Evolutionary conservation across 2,797 vertebrate species (phyloP), one percentile per base, ranked within the genome.

Genomic region (Notolabrus celidotus): DNA sequence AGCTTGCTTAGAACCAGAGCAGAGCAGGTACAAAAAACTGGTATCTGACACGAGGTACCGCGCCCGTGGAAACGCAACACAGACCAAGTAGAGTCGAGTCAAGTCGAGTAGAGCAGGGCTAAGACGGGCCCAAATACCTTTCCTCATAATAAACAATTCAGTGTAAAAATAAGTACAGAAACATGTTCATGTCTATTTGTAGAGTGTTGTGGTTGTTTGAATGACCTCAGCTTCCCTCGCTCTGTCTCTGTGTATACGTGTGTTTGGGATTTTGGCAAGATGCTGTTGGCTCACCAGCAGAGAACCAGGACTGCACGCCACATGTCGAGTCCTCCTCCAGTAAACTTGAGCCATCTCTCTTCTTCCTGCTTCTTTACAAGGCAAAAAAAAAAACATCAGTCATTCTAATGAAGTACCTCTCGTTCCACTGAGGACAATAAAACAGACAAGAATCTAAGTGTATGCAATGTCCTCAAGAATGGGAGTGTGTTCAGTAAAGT

Each of bases 241-340:
- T 68, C 25, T 52, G 22, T 39, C 19, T 34, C 7, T 23, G 7
- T 45, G 41, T 62, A 9, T 46, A 69, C 3, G 34, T 66, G 69
- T 72, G 55, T 80, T 66, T 85, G 51, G 68, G 67, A 74, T 36
- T 86, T 85, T 77, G 73, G 61, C 61, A 67, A 33, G 38, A 71
- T 33, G 47, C 41, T 39, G 20, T 65, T 68, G 75, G 68, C 70
- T 69, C 65, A 57, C 55, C 33, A 41, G 60, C 60, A 66, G 38
- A 49, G 12, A 23, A 56, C 33, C 65, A 68, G 59, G 36, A 74
- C 88, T 89, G 86, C 47, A 49, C 16, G 15, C 76, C 90, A 90
- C 84, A 87, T 90, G 86, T 68, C 20, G 22, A 71, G 31, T 46
- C 47, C 46, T 77, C 70, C 55, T 50, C n/a, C 55, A 68, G 29